A percentile compares a stretch with the other conserved stretches of the same genome.
Evolutionary conservation across 2,113 vertebrate genomes (phyloP).

Genomic region (Oryzias melastigma): DNA sequence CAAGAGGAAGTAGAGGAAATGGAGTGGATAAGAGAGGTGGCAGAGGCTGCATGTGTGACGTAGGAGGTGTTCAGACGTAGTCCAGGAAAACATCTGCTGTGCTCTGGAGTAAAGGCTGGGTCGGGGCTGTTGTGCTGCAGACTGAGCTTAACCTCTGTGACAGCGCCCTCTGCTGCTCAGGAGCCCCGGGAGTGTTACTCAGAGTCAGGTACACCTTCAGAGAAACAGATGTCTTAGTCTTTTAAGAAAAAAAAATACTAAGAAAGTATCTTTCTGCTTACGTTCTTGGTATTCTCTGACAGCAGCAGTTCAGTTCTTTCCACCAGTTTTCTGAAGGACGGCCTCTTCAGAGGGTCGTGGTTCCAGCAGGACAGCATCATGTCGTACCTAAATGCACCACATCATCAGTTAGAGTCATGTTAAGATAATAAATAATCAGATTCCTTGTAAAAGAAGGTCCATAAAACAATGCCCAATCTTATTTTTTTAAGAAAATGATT

Average conservation of each 20-base stretch:
- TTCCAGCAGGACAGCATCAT: slow-evolving; percentile 97
- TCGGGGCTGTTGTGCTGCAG: slow-evolving; percentile 91
- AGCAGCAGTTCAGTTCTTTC: slow-evolving; percentile 91
- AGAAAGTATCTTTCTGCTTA: slow-evolving; percentile 65
- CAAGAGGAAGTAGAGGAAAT: neutral
- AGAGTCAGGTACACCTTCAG: slow-evolving; percentile 88
- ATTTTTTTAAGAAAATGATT: too few relatives aligned
- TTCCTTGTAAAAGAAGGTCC: too few relatives aligned
- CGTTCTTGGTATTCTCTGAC: slow-evolving; percentile 87
- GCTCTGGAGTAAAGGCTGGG: slow-evolving; percentile 86
- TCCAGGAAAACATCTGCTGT: slow-evolving; percentile 82
- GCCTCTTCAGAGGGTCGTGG: slow-evolving; percentile 89
- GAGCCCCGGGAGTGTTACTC: slow-evolving; percentile 66
- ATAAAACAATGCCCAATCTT: too few relatives aligned
- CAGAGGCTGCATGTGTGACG: slow-evolving; percentile 1
- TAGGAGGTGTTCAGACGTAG: slow-evolving; percentile 40
- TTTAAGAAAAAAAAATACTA: neutral
- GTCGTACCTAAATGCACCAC: slow-evolving; percentile 83
- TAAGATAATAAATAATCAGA: too few relatives aligned
- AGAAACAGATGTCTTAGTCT: neutral
- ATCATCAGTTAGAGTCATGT: neutral
- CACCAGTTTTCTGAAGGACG: slow-evolving; percentile 92
- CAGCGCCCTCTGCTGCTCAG: slow-evolving; percentile 74
- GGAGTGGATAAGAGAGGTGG: slow-evolving; percentile 6
- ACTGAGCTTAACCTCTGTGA: slow-evolving; percentile 90